A percentile compares a stretch with the other conserved stretches of the same genome.
These are phyloP conservation scores for Equus przewalskii DNA, from an alignment of 2,113 vertebrate species.

Conservation along the genomic window DNA sequence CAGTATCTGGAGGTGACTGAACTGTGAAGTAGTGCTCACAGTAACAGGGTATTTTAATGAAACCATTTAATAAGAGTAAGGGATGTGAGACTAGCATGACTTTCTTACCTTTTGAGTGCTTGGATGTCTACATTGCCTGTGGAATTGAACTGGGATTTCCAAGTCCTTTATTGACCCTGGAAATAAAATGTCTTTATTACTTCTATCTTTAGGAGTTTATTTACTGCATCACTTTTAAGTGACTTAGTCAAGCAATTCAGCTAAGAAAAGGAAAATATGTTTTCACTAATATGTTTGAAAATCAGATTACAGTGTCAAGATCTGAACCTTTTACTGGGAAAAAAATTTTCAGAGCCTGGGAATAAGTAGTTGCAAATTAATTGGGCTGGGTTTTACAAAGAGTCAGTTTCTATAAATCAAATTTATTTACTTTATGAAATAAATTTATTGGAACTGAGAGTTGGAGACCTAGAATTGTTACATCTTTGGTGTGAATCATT, in stretches of 20 bases:
- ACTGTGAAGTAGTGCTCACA: constrained; percentile 80
- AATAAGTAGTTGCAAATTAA: constrained; percentile 1
- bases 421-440: neutral
- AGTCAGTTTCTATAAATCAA: neutral
- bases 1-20: constrained; percentile 82
- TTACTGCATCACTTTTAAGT: neutral
- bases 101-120: constrained; percentile 79
- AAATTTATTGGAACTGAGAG: neutral
- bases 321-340: neutral
- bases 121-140: constrained; percentile 70
- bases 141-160: constrained; percentile 74
- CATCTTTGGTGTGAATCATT: neutral
- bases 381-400: neutral
- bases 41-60: constrained; percentile 81
- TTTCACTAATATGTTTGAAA: neutral
- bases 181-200: constrained; percentile 60
- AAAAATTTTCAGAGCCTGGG: neutral
- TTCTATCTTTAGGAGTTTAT: neutral
- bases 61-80: constrained; percentile 75
- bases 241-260: constrained; percentile 45
- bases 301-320: neutral
- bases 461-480: neutral
- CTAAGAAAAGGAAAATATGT: constrained; percentile 47
- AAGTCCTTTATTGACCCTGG: constrained; percentile 52
- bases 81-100: constrained; percentile 38